phyloP scores from a whole-genome alignment of 2,888 invertebrate species.

The Nemoura dubitans region DNA sequence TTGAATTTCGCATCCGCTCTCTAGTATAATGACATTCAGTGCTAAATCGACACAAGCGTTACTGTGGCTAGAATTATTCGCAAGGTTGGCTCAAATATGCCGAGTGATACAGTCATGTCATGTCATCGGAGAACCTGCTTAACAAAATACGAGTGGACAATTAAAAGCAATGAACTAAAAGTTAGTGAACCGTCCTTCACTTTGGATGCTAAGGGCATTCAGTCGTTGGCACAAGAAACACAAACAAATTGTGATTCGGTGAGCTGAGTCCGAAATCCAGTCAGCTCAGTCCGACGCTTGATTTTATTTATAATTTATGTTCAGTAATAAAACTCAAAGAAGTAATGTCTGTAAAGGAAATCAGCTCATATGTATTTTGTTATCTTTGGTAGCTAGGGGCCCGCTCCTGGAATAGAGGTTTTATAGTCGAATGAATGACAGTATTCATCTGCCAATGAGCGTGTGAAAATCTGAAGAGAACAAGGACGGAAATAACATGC shows the following conservation, averaged over 20 bases:
- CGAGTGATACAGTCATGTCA: neutral
- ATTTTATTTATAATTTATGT: neutral
- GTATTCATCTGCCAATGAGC: neutral
- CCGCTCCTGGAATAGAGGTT: too few relatives aligned
- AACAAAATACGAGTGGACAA: neutral
- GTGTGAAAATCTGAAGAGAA: neutral
- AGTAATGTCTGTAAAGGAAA: too few relatives aligned
- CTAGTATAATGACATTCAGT: too few relatives aligned
- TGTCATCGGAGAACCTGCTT: neutral
- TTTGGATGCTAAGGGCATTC: conserved; percentile 10
- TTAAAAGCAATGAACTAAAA: conserved; percentile 30
- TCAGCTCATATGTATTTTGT: too few relatives aligned
- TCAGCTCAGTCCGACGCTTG: neutral
- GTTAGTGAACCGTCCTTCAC: conserved; percentile 35
- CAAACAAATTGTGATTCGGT: neutral
- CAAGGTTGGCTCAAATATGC: neutral
- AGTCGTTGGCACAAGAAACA: conserved; percentile 22
- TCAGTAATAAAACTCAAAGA: neutral
- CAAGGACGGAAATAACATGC: too few relatives aligned
- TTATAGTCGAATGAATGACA: neutral
- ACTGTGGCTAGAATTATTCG: neutral
- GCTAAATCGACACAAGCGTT: too few relatives aligned
- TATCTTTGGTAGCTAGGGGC: too few relatives aligned
- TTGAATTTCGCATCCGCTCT: too few relatives aligned
- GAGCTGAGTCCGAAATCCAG: neutral